Evolutionary conservation across 2,113 vertebrate species (phyloP), one percentile per base, ranked within the genome.

Genomic region (Recurvirostra avosetta): DNA sequence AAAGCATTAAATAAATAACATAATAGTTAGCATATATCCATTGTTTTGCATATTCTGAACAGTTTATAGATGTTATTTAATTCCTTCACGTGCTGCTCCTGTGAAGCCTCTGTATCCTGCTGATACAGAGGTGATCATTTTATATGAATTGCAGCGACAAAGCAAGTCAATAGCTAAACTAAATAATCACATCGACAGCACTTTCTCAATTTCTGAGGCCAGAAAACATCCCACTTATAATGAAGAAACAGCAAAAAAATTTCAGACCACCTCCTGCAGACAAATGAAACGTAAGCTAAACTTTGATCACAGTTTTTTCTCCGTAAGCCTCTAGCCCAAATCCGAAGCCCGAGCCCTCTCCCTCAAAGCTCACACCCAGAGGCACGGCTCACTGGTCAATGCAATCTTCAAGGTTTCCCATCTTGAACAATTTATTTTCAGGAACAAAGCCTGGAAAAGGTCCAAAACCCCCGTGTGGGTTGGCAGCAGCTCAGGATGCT

Each of bases 381-480:
- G 70, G 53, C 71, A 79, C 0, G 3, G 85, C 90, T 93, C 78
- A 47, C 87, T 71, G 95, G 95, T 90, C 96, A 97, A 74, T 53
- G 82, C 72, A 92, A 74, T 79, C 85, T 92, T 92, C 90, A 86
- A 81, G 70, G 67, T 90, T 93, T 92, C 93, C 75, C 96, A 95
- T 90, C 95, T 95, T 92, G 92, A 95, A 97, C 90, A 88, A 88
- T 90, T 95, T 90, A 95, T 90, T 93, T 96, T 96, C 96, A 96
- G 94, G 93, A 97, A 96, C 94, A 96, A 95, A 96, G 93, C 71
- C 67, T 96, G 95, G 96, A 92, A 81, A 63, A 79, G 71, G 50
- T 93, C 94, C 96, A 96, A 70, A 68, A 45, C 2, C 77, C 92
- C 71, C 1, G 1, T 53, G 85, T 58, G 82, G 66, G 71, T 41